Evolutionary conservation across 2,113 vertebrate species (phyloP).

Genomic region (Tychaedon coryphoeus): DNA sequence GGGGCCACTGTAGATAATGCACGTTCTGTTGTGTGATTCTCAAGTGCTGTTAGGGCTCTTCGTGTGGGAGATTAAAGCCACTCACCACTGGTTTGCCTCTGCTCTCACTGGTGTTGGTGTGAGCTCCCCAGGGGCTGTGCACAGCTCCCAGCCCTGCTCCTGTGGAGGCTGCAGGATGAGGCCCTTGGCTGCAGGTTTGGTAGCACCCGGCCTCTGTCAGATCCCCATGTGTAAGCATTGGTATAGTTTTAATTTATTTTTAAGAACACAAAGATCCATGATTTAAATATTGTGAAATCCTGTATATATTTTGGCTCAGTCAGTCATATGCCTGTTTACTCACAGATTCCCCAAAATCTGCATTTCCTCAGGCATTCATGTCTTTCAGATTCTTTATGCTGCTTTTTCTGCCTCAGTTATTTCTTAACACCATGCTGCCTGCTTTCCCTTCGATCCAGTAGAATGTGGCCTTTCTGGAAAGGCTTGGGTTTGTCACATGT

Average conservation of each 20-base stretch:
- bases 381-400: slow-evolving; percentile 60
- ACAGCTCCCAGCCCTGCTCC: background rate
- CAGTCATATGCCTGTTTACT: slow-evolving; percentile 70
- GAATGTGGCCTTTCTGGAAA: background rate
- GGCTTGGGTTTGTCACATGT: accelerated
- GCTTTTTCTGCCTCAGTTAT: slow-evolving; percentile 58
- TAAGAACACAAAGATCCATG: slow-evolving; percentile 69
- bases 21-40: background rate
- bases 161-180: background rate
- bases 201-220: background rate
- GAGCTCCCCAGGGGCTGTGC: background rate
- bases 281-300: slow-evolving; percentile 71
- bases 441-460: background rate
- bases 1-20: background rate
- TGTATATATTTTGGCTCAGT: slow-evolving; percentile 66
- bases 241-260: slow-evolving; percentile 66
- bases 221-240: slow-evolving; percentile 35
- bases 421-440: slow-evolving; percentile 44
- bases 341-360: slow-evolving; percentile 70
- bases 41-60: background rate
- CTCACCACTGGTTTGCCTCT: background rate
- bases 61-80: background rate
- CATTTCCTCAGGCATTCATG: slow-evolving; percentile 65
- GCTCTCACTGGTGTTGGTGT: background rate
- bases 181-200: background rate